Evolutionary conservation across 1,140 invertebrate genomes (phyloP), one percentile per base, ranked within the genome.

Genomic region (Thaumetopoea pityocampa): DNA sequence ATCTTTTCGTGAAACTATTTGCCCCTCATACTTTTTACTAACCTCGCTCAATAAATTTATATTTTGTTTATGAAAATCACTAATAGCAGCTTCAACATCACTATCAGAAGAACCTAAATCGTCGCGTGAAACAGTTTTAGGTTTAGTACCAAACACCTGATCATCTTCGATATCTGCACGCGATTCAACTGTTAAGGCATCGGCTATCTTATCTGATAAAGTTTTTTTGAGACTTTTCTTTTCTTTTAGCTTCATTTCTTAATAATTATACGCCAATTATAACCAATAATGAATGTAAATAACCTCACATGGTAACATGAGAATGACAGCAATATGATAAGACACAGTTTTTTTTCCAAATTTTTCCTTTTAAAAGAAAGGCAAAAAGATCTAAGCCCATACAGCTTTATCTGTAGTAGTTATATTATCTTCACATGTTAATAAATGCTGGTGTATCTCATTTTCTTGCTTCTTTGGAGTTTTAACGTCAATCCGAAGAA

Each of bases 11-110:
- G 88, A 89, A 11, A 88, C 73, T 28, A 91, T 90, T 83, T 89
- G 89, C 0, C 92, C 93, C 27, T 88, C 88, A 74, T 95, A 95
- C 40, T 90, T 90, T 43, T 88, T 85, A 73, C 92, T 92, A 14
- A 89, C 59, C 49, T 93, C 89, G 43, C 89, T 89, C 8, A 94
- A 61, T 28, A 91, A 73, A 64, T 89, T 86, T 2, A 91, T 74
- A 60, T 91, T 93, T 53, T 85, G 69, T 53, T 88, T 92, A 1
- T 89, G 82, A 60, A 92, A 88, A 55, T 86, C 86, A 20, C 90
- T 91, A 19, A 85, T 78, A 12, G 82, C 84, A 23, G 88, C 86
- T 30, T 88, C 86, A 14, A 90, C 88, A 38, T 86, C 81, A 27
- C 89, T 88, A 5, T 80, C 78, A 22, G 86, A 86, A 19, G 86